Evolutionary conservation across 1,140 invertebrate genomes (phyloP).

Genomic region (Trialeurodes vaporariorum): DNA sequence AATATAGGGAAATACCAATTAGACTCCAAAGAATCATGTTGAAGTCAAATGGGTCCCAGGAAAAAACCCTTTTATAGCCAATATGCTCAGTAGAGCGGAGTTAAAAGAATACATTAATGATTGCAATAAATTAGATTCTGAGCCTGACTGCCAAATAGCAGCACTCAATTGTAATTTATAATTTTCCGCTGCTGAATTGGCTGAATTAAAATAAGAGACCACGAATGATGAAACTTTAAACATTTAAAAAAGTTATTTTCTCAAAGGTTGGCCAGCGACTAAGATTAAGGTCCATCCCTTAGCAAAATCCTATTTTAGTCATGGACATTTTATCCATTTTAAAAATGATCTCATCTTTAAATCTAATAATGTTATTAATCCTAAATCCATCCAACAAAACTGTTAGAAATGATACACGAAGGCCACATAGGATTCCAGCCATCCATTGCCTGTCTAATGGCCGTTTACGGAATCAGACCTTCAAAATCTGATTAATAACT

Average conservation of each 20-base stretch:
- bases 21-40: constrained; percentile 34
- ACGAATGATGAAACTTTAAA: constrained; percentile 24
- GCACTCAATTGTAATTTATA: constrained; percentile 6
- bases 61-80: constrained; percentile 35
- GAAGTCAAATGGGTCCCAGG: constrained; percentile 32
- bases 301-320: no score
- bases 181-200: no score
- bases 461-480: constrained; percentile 36
- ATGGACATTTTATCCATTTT: constrained; percentile 28
- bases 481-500: constrained; percentile 34
- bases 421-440: constrained; percentile 37
- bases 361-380: constrained; percentile 31
- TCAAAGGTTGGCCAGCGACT: constrained; percentile 25
- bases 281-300: constrained; percentile 29
- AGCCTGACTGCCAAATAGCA: constrained; percentile 4
- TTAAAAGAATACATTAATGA: constrained; percentile 22
- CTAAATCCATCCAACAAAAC: constrained; percentile 27
- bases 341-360: constrained; percentile 32
- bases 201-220: constrained; percentile 21
- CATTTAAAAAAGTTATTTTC: constrained; percentile 6
- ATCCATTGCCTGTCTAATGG: constrained; percentile 34
- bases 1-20: constrained; percentile 30
- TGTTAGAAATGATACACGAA: constrained; percentile 33
- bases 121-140: constrained; percentile 21
- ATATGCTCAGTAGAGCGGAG: constrained; percentile 33